Conservation (phyloP, 2,888 invertebrate species). For the Serripes groenlandicus region DNA sequence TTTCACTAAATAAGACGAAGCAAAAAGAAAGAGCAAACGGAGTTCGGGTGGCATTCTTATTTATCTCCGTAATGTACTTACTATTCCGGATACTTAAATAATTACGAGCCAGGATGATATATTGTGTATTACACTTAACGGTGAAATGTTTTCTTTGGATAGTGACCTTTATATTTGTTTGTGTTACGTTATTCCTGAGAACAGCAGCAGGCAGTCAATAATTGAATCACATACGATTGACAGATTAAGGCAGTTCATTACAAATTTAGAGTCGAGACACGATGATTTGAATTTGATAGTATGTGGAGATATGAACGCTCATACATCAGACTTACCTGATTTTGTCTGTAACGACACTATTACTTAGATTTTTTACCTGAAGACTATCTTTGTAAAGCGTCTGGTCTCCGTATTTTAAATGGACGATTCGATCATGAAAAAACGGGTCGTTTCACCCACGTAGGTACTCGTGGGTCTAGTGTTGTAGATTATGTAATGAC, state of each 20-base stretch:
- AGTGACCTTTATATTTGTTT: conserved; percentile 29
- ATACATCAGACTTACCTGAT: conserved; percentile 1
- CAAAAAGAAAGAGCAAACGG: too few relatives aligned
- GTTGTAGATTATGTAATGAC: conserved; percentile 16
- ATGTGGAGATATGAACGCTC: conserved; percentile 26
- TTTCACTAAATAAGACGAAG: too few relatives aligned
- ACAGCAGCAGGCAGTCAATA: conserved; percentile 17
- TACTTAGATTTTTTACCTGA: conserved; percentile 4
- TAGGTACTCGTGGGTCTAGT: background rate
- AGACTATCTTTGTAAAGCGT: background rate
- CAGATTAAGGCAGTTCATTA: conserved; percentile 7
- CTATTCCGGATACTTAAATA: too few relatives aligned
- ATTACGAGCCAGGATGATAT: too few relatives aligned
- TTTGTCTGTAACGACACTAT: conserved; percentile 27
- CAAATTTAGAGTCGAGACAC: background rate
- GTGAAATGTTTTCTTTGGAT: too few relatives aligned
- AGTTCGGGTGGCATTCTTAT: too few relatives aligned
- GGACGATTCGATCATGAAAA: background rate
- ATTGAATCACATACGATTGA: conserved; percentile 22
- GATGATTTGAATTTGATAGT: conserved; percentile 20
- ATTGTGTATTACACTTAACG: too few relatives aligned
- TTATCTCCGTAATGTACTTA: too few relatives aligned
- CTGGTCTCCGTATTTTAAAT: background rate
- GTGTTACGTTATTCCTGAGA: conserved; percentile 29
- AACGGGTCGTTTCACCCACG: background rate